Conservation (phyloP, 2,113 vertebrate species). For the Ailuropoda melanoleuca region DNA sequence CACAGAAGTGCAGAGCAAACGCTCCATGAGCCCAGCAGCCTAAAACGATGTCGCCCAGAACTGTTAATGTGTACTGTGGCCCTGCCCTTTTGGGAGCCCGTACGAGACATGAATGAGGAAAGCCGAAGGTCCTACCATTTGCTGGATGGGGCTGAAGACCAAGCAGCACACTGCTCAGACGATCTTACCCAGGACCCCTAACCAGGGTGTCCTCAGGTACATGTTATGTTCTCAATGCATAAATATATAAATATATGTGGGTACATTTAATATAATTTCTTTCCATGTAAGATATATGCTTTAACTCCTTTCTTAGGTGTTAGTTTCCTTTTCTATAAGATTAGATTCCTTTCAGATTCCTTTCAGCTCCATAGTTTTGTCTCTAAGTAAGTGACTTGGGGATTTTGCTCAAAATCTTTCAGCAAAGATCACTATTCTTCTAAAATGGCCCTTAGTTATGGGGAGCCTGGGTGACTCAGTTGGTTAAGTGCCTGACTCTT, state of each 20-base stretch:
- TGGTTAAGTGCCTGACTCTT: neutral
- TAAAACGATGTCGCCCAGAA: neutral
- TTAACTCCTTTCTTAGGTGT: neutral
- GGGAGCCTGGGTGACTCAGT: neutral
- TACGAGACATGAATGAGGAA: neutral
- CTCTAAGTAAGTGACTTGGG: neutral
- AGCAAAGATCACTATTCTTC: neutral
- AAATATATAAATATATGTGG: neutral
- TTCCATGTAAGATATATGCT: neutral
- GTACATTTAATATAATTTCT: neutral
- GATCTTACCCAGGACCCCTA: neutral
- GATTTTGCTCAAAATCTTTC: neutral
- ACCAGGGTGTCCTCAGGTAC: neutral
- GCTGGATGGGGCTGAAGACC: neutral
- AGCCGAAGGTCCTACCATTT: neutral
- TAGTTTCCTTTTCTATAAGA: neutral
- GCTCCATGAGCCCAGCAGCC: neutral
- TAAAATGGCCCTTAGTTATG: neutral
- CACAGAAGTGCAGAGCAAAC: neutral
- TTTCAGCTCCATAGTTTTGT: neutral
- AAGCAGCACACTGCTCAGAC: neutral
- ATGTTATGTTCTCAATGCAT: neutral
- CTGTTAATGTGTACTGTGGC: neutral
- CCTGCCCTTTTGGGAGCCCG: neutral
- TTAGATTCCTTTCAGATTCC: neutral